Evolutionary conservation across 2,797 vertebrate species (phyloP), one percentile per base, ranked within the genome.

Genomic region (Urophycis tenuis): DNA sequence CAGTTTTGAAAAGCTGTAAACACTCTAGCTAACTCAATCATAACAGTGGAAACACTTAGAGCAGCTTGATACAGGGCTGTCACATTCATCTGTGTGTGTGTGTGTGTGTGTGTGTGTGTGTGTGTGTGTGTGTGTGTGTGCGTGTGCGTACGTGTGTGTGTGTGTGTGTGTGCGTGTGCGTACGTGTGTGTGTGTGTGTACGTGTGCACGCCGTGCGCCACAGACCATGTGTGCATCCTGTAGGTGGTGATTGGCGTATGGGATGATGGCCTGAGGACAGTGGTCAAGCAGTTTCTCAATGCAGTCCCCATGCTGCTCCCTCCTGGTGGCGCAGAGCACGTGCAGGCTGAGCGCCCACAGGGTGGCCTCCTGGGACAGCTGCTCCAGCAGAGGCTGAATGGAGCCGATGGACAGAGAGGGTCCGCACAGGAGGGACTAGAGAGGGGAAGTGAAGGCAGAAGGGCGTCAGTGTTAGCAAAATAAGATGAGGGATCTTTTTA

Each of bases 371-470:
- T 94, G 94, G 0, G 91, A 85, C 74, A 99, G 88, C 7, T 91
- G 90, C 84, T 96, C 95, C 91, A 99, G 29, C 81, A 95, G 88
- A 3, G 96, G 95, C 31, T 91, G 31, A 0, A 92, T 82, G 5
- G 93, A 93, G 72, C 88, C 84, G 49, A 94, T 80, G 1, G 92
- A 91, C 81, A 96, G 79, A 1, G 96, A 96, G 0, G 94, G 93
- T 8, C 96, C 92, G 78, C 97, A 98, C 30, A 99, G 88, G 30
- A 99, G 93, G 85, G 97, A 95, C 97, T 99, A 80, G 2, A 60
- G 45, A 78, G 33, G 77, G 39, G 76, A 22, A 35, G 34, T 3
- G 34, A 35, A 35, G n/a, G 67, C 9, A 70, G 67, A 0, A 29
- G 30, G 6, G 25, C 8, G 2, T 31, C 45, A 49, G 15, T 49